phyloP scores from a whole-genome alignment of 2,113 vertebrate species.

The Pelobates fuscus region DNA sequence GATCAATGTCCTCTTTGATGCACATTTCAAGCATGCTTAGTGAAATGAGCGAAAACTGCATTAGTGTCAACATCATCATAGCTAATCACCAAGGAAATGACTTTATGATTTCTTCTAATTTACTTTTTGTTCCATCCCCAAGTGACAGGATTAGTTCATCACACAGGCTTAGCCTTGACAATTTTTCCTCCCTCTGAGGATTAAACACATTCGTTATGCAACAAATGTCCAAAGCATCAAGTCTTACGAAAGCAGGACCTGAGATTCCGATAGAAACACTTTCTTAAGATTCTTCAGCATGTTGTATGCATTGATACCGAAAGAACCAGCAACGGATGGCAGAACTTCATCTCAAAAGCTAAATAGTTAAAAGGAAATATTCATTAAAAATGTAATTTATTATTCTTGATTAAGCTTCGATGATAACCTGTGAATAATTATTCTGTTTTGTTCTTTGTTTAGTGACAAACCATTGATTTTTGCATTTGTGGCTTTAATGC shows the following conservation, averaged over 20 bases:
- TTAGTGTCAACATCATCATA: constrained; percentile 40
- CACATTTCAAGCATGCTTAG: constrained; percentile 44
- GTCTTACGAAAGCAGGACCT: constrained; percentile 3
- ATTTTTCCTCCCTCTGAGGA: constrained; percentile 32
- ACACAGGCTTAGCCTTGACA: constrained; percentile 19
- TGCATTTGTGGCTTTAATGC: background rate
- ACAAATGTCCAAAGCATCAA: constrained; percentile 1
- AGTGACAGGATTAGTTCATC: constrained; percentile 50
- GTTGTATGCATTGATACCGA: background rate
- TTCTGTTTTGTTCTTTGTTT: background rate
- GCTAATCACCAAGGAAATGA: constrained; percentile 56
- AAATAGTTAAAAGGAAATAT: background rate
- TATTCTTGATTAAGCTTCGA: background rate
- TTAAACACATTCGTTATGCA: constrained; percentile 43
- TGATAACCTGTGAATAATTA: background rate
- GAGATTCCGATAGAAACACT: background rate
- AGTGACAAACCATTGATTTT: background rate
- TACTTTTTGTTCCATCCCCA: constrained; percentile 51
- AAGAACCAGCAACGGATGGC: background rate
- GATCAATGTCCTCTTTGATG: constrained; percentile 49
- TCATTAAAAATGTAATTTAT: background rate
- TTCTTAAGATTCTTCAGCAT: background rate
- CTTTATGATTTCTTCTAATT: constrained; percentile 57
- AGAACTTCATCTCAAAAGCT: background rate
- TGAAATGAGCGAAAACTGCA: constrained; percentile 46